A percentile compares a stretch with the other conserved stretches of the same genome.
phyloP scores from a whole-genome alignment of 1,140 invertebrate species.

The Vollenhovia emeryi region DNA sequence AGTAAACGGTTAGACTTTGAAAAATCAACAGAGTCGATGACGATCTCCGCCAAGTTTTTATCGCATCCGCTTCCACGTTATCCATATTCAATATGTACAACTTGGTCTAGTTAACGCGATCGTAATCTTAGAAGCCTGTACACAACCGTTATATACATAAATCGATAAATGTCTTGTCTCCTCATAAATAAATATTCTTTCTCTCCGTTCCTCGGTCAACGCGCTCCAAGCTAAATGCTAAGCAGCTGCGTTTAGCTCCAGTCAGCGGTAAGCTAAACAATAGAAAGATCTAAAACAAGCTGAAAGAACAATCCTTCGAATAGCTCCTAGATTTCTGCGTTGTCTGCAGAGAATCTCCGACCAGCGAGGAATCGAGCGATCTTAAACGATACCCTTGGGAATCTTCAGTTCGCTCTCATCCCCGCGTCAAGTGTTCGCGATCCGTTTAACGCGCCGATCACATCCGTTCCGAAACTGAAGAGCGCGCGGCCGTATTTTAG shows the following conservation, averaged over 20 bases:
- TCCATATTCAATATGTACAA: constrained; percentile 44
- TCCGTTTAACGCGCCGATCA: not conserved
- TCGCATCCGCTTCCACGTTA: not conserved
- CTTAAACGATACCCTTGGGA: not conserved
- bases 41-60: not conserved
- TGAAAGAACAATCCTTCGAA: not conserved
- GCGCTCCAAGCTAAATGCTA: constrained; percentile 31
- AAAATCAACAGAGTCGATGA: not conserved
- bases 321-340: not conserved
- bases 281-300: not conserved
- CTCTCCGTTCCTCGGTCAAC: constrained; percentile 55
- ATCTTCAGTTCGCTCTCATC: not conserved
- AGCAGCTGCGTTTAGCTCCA: not conserved
- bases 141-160: constrained; percentile 60
- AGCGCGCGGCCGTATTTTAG: not conserved
- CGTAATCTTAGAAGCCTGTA: constrained; percentile 35
- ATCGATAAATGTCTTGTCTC: constrained; percentile 51
- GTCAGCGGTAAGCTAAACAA: not conserved
- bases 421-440: not conserved
- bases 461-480: not conserved
- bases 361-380: constrained; percentile 16
- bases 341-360: not conserved
- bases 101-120: constrained; percentile 41
- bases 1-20: not conserved
- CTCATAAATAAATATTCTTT: constrained; percentile 71